These are phyloP conservation scores for Chamaea fasciata DNA, from an alignment of 2,113 vertebrate genomes.

Conservation along the genomic window DNA sequence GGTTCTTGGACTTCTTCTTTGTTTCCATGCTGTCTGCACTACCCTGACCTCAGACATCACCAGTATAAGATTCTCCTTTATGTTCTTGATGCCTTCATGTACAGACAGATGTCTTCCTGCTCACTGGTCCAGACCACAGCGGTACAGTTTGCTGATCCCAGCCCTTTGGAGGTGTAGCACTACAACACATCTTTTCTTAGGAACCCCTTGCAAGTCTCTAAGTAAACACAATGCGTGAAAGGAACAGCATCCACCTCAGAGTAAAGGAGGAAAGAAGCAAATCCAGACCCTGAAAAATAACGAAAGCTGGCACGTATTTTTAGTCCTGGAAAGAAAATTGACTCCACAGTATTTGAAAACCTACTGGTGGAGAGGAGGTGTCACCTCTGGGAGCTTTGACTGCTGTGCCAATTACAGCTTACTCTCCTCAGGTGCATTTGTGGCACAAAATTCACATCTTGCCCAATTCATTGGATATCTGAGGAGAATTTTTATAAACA, in stretches of 20 bases:
- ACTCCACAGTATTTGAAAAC: neutral
- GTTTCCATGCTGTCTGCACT: neutral
- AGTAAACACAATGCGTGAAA: neutral
- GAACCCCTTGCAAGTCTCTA: neutral
- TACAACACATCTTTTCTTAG: neutral
- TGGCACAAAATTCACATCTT: neutral
- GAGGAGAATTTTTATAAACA: neutral
- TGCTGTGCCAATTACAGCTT: neutral
- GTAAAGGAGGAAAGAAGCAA: neutral
- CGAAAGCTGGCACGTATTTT: neutral
- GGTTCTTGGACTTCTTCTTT: neutral
- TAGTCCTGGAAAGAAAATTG: neutral
- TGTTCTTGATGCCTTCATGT: neutral
- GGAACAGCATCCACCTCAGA: rapidly evolving
- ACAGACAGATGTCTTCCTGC: neutral
- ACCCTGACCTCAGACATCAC: neutral
- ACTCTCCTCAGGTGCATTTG: neutral
- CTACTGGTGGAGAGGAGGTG: neutral
- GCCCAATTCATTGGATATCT: neutral
- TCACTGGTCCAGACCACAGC: neutral
- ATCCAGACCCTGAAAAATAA: neutral
- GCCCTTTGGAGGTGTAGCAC: neutral
- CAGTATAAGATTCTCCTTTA: neutral
- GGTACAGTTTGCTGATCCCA: neutral
- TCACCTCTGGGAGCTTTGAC: neutral